These are phyloP conservation scores for Regulus satrapa DNA, from an alignment of 2,113 vertebrate species.

Conservation along the genomic window DNA sequence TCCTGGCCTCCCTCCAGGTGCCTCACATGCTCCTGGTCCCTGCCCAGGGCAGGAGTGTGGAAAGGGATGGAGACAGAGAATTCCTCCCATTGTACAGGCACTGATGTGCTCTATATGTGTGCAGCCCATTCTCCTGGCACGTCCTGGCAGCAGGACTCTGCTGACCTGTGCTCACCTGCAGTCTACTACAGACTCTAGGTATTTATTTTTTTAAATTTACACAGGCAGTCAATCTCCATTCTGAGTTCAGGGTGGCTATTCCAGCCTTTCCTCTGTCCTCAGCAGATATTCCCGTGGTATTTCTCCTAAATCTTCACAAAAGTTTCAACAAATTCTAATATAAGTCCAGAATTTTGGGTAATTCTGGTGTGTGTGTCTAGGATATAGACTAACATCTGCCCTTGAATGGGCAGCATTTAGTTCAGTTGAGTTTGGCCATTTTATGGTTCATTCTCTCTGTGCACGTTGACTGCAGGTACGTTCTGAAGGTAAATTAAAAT, in stretches of 20 bases:
- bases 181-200: not conserved
- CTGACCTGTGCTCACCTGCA: not conserved
- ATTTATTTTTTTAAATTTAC: not conserved
- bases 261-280: not conserved
- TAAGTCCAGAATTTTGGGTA: not conserved
- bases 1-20: not conserved
- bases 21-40: not conserved
- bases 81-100: not conserved
- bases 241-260: not conserved
- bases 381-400: not conserved
- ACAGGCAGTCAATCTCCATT: not conserved
- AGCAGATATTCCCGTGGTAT: rapidly evolving
- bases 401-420: not conserved
- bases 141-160: not conserved
- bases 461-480: not conserved
- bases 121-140: not conserved
- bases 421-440: not conserved
- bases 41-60: rapidly evolving
- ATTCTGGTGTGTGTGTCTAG: not conserved
- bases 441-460: not conserved
- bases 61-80: not conserved
- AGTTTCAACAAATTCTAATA: not conserved
- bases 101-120: rapidly evolving
- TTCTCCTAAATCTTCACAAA: not conserved
- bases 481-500: not conserved